Conservation (phyloP, 2,888 invertebrate species). For the Orgyia antiqua region DNA sequence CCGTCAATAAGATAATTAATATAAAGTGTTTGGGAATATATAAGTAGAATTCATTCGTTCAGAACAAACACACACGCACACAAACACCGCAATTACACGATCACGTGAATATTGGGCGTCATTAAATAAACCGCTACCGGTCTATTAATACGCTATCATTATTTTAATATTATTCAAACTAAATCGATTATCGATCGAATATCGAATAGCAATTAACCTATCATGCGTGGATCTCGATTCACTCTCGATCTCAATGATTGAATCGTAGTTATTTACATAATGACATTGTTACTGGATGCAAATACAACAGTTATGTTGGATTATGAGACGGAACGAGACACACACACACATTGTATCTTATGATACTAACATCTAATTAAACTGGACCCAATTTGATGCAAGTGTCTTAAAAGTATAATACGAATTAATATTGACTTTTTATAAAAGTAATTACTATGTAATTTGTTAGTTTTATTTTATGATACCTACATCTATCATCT, state of each 20-base stretch:
- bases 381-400: background rate
- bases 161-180: slow-evolving; percentile 36
- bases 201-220: slow-evolving; percentile 43
- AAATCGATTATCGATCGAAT: slow-evolving; percentile 37
- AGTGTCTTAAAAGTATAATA: background rate
- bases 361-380: background rate
- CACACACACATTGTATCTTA: slow-evolving; percentile 9
- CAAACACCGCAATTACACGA: too few species aligned
- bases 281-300: slow-evolving; percentile 65
- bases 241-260: slow-evolving; percentile 51
- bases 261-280: slow-evolving; percentile 51
- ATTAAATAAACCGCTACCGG: slow-evolving; percentile 35
- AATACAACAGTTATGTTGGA: slow-evolving; percentile 42
- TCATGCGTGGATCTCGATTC: slow-evolving; percentile 48
- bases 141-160: slow-evolving; percentile 36
- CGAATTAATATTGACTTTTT: too few species aligned
- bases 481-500: too few species aligned
- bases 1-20: too few species aligned
- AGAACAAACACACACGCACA: too few species aligned
- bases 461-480: too few species aligned
- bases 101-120: too few species aligned
- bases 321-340: slow-evolving; percentile 11
- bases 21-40: too few species aligned
- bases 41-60: too few species aligned
- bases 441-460: too few species aligned